Evolutionary conservation across 2,113 vertebrate species (phyloP).

Genomic region (Pluvianellus socialis): DNA sequence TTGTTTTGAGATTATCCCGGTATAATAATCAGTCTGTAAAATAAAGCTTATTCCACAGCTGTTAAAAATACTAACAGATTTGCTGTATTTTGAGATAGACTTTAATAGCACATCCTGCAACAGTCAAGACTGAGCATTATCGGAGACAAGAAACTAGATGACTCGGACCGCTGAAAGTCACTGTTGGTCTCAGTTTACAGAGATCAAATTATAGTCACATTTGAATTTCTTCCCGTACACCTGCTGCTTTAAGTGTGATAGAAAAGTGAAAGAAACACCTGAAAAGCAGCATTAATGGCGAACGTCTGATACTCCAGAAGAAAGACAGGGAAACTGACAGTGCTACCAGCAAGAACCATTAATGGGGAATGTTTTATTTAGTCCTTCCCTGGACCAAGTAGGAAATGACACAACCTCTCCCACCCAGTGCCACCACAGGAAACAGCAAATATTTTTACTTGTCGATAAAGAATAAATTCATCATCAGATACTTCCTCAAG

Average conservation of each 20-base stretch:
- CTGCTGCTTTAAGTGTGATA: not conserved
- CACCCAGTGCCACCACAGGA: not conserved
- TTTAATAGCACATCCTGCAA: not conserved
- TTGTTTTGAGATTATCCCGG: not conserved
- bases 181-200: not conserved
- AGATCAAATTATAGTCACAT: not conserved
- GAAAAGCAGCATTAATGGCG: not conserved
- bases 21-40: not conserved
- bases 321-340: not conserved
- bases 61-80: not conserved
- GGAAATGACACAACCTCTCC: not conserved
- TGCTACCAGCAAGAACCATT: not conserved
- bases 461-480: not conserved
- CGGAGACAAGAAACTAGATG: not conserved
- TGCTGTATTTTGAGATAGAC: not conserved
- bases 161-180: not conserved
- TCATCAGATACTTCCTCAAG: not conserved
- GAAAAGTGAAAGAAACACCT: not conserved
- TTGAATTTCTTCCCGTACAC: not conserved
- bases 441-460: not conserved
- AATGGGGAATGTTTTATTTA: not conserved
- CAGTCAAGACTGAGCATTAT: not conserved
- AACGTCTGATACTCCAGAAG: not conserved
- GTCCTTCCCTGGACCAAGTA: not conserved
- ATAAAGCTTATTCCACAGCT: not conserved